These are phyloP conservation scores for Apamea monoglypha DNA, from an alignment of 2,888 invertebrate species.

Conservation along the genomic window DNA sequence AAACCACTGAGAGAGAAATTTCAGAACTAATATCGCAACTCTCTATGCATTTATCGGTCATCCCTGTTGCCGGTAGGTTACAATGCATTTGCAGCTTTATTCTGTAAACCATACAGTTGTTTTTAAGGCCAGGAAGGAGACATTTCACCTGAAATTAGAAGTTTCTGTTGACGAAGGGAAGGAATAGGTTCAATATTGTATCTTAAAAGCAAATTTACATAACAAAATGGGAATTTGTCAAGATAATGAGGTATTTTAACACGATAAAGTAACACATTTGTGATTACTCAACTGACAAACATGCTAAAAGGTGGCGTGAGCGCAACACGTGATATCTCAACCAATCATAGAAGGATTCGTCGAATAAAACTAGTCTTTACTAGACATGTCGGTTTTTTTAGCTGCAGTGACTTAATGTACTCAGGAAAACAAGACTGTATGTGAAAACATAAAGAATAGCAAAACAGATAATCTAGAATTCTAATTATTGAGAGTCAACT, in stretches of 20 bases:
- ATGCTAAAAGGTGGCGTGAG: constrained; percentile 46
- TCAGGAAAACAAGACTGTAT: not conserved
- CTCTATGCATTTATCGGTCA: constrained; percentile 21
- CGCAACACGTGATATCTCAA: constrained; percentile 43
- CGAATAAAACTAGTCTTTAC: constrained; percentile 17
- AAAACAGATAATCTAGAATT: not conserved
- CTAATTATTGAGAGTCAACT: not conserved
- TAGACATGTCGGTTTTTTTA: constrained; percentile 8
- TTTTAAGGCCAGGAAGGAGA: not conserved
- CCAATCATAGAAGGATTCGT: constrained; percentile 52
- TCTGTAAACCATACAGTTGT: not conserved
- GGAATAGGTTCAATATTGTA: not conserved
- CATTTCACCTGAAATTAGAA: not conserved
- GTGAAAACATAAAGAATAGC: not conserved
- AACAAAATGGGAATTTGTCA: constrained; percentile 1
- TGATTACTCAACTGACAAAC: constrained; percentile 39
- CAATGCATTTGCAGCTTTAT: constrained; percentile 9
- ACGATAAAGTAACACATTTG: constrained; percentile 27
- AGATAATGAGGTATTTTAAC: constrained; percentile 14
- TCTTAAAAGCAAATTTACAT: constrained; percentile 5
- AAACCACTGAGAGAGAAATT: constrained; percentile 18
- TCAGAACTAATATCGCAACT: constrained; percentile 16
- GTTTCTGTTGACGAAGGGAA: constrained; percentile 1
- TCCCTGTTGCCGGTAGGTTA: not conserved
- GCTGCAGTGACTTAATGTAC: not conserved